Evolutionary conservation across 2,113 vertebrate genomes (phyloP).

Genomic region (Laterallus jamaicensis): DNA sequence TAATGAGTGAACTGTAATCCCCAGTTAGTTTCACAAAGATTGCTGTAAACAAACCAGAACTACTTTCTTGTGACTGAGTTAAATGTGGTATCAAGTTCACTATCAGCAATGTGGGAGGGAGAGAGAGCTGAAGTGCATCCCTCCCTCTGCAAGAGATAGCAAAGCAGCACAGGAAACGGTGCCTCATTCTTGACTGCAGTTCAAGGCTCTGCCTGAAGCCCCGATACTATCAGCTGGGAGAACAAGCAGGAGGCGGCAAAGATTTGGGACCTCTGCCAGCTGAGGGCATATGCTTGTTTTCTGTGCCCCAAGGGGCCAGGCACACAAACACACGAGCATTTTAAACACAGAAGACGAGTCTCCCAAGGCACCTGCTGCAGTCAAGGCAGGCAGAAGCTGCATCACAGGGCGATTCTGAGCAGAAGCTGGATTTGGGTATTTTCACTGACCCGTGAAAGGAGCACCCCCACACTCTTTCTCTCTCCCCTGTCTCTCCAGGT

Average conservation of each 20-base stretch:
- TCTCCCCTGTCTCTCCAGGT: background rate
- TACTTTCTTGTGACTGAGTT: background rate
- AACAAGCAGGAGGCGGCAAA: background rate
- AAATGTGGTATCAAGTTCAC: background rate
- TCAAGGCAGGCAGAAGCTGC: background rate
- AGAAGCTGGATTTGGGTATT: background rate
- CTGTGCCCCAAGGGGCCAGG: background rate
- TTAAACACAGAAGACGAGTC: background rate
- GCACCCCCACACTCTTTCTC: background rate
- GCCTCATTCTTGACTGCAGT: background rate
- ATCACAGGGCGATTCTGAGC: background rate
- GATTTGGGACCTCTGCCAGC: background rate
- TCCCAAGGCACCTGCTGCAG: background rate
- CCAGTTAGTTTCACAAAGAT: background rate
- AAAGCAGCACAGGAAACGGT: background rate
- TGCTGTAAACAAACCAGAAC: background rate
- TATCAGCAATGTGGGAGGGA: fast-evolving
- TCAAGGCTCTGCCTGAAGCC: background rate
- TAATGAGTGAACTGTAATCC: background rate
- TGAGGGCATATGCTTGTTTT: background rate
- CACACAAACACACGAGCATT: background rate
- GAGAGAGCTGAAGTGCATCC: background rate
- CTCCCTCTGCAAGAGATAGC: background rate
- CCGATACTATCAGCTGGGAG: background rate
- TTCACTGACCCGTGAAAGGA: background rate